Conservation (phyloP, 2,888 invertebrate species). For the Esperia sulphurella region DNA sequence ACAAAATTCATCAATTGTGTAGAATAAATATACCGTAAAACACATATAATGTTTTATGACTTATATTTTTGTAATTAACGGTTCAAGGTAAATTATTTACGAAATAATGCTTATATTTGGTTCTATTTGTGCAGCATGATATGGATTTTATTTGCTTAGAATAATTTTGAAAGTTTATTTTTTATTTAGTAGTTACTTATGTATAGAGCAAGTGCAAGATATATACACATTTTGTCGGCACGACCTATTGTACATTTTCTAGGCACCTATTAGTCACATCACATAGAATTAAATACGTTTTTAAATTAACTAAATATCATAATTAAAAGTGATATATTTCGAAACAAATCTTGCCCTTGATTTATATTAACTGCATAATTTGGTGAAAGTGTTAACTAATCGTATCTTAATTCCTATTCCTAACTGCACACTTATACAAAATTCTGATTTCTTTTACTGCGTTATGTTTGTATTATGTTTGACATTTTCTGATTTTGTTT, state of each 20-base stretch:
- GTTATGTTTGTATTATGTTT: constrained; percentile 68
- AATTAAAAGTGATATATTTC: not conserved
- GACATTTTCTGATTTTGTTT: constrained; percentile 76
- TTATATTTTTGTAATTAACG: constrained; percentile 19
- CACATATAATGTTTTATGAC: too few relatives aligned
- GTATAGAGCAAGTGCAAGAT: constrained; percentile 63
- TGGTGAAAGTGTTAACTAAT: constrained; percentile 74
- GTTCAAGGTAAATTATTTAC: constrained; percentile 3
- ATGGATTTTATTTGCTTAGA: constrained; percentile 55
- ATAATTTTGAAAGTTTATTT: constrained; percentile 38
- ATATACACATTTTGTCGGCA: not conserved
- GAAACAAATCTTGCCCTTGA: constrained; percentile 53
- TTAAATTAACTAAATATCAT: not conserved
- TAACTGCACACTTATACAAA: constrained; percentile 65
- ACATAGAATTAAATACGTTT: too few relatives aligned
- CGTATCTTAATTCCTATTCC: constrained; percentile 69
- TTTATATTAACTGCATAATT: constrained; percentile 51
- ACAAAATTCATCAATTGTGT: constrained; percentile 39
- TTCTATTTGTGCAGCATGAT: constrained; percentile 48
- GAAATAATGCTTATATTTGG: constrained; percentile 22
- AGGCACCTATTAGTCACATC: not conserved
- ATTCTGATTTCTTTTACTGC: constrained; percentile 44
- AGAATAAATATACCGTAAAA: constrained; percentile 25
- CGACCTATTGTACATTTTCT: not conserved
- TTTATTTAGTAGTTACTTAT: constrained; percentile 48